Evolutionary conservation across 2,888 invertebrate genomes (phyloP).

Genomic region (Baccha elongata): DNA sequence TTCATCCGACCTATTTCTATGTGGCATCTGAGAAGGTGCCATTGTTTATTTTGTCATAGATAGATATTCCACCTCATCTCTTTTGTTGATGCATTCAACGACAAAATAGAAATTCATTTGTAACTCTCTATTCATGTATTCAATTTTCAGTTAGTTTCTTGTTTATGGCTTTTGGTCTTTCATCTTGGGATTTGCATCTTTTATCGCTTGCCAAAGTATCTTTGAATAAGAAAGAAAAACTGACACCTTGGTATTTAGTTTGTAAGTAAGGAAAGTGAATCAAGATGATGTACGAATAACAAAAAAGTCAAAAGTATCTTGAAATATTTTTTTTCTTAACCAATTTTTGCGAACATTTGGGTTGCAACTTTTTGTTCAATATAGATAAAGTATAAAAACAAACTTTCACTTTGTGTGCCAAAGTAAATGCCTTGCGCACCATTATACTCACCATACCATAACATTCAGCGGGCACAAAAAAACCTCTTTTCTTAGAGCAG

Average conservation of each 20-base stretch:
- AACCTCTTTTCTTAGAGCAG: slow-evolving; percentile 10
- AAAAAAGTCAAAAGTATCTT: background rate
- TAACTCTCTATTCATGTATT: slow-evolving; percentile 57
- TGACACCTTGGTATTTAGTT: slow-evolving; percentile 10
- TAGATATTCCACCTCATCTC: slow-evolving; percentile 21
- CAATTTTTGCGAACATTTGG: slow-evolving; percentile 19
- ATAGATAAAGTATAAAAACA: background rate
- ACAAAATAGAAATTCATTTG: slow-evolving; percentile 58
- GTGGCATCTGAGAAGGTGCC: slow-evolving; percentile 67
- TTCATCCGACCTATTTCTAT: slow-evolving; percentile 59
- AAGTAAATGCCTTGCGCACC: slow-evolving; percentile 46
- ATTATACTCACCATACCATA: slow-evolving; percentile 27
- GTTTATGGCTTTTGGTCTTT: slow-evolving; percentile 2
- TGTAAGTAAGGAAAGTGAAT: slow-evolving; percentile 53
- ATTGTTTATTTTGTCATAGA: slow-evolving; percentile 46
- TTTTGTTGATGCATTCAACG: slow-evolving; percentile 36
- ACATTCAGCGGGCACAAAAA: slow-evolving; percentile 17
- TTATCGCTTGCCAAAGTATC: slow-evolving; percentile 20
- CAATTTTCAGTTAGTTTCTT: slow-evolving; percentile 1
- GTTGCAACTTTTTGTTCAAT: background rate
- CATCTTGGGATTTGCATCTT: slow-evolving; percentile 10
- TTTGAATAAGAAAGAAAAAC: slow-evolving; percentile 1
- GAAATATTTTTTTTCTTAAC: background rate
- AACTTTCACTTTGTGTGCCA: slow-evolving; percentile 62
- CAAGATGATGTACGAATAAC: slow-evolving; percentile 43